Conservation (phyloP, 1,140 invertebrate genomes). For the Diorhabda carinulata region DNA sequence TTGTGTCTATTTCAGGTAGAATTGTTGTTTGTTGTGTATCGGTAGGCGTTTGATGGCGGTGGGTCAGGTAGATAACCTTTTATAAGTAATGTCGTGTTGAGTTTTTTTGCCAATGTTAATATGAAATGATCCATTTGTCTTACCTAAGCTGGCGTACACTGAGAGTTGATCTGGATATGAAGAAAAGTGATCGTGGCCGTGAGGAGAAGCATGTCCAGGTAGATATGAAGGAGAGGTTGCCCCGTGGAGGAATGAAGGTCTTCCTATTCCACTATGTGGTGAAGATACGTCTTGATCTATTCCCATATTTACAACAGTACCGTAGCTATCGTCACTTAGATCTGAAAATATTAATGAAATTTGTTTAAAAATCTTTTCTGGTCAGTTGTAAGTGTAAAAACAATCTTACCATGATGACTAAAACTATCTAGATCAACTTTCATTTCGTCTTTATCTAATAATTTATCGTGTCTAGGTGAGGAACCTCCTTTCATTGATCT, state of each 20-base stretch:
- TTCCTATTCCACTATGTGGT: conserved; percentile 64
- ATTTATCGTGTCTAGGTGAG: conserved; percentile 72
- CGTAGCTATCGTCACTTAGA: conserved; percentile 80
- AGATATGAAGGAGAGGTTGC: conserved; percentile 75
- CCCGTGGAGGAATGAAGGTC: conserved; percentile 56
- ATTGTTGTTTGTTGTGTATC: too few relatives aligned
- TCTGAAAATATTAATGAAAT: conserved; percentile 53
- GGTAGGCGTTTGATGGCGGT: too few relatives aligned
- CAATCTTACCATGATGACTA: conserved; percentile 73
- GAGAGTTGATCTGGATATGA: conserved; percentile 71
- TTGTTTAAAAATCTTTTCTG: background rate
- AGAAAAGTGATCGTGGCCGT: conserved; percentile 60
- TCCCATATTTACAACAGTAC: conserved; percentile 72
- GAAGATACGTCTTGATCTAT: conserved; percentile 72
- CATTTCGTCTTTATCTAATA: conserved; percentile 79
- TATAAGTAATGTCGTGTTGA: too few relatives aligned
- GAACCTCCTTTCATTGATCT: conserved; percentile 80
- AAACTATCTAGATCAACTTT: conserved; percentile 84
- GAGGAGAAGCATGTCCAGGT: conserved; percentile 71
- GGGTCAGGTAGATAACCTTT: too few relatives aligned
- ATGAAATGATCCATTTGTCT: background rate
- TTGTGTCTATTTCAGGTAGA: too few relatives aligned
- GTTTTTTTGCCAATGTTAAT: too few relatives aligned
- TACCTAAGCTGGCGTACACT: conserved; percentile 76
- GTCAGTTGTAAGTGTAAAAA: background rate